Conservation (phyloP, 2,888 invertebrate species). For the Venusia cambrica region DNA sequence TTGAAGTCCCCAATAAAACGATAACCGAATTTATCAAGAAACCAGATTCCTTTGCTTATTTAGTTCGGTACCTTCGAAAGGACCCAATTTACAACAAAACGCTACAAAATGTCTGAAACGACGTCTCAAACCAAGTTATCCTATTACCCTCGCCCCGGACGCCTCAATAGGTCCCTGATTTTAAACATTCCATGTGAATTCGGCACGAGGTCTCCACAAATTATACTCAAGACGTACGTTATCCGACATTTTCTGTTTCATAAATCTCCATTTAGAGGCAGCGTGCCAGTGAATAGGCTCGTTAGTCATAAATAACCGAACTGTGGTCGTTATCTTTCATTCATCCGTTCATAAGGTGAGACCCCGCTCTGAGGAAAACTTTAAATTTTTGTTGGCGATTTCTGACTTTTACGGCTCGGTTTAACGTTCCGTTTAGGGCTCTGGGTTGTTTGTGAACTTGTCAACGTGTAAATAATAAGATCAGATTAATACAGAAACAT, state of each 20-base stretch:
- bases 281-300: constrained; percentile 72
- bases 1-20: no score
- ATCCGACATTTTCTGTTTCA: constrained; percentile 72
- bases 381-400: constrained; percentile 44
- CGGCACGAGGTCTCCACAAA: constrained; percentile 44
- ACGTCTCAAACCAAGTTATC: constrained; percentile 6
- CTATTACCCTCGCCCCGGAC: constrained; percentile 3
- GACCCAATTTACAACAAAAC: no score
- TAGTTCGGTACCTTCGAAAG: no score
- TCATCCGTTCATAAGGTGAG: constrained; percentile 57
- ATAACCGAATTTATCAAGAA: no score
- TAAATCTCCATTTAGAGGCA: constrained; percentile 72
- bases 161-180: constrained; percentile 23
- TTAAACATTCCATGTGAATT: constrained; percentile 29
- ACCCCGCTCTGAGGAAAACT: constrained; percentile 31
- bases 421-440: constrained; percentile 2
- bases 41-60: no score
- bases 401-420: constrained; percentile 26
- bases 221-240: constrained; percentile 64
- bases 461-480: no score
- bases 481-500: no score
- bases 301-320: constrained; percentile 78
- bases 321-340: constrained; percentile 74
- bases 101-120: background rate
- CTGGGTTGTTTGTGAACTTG: background rate